Base-by-base conservation (phyloP, 2,113 vertebrate species). In the Corydoras maculifer region DNA sequence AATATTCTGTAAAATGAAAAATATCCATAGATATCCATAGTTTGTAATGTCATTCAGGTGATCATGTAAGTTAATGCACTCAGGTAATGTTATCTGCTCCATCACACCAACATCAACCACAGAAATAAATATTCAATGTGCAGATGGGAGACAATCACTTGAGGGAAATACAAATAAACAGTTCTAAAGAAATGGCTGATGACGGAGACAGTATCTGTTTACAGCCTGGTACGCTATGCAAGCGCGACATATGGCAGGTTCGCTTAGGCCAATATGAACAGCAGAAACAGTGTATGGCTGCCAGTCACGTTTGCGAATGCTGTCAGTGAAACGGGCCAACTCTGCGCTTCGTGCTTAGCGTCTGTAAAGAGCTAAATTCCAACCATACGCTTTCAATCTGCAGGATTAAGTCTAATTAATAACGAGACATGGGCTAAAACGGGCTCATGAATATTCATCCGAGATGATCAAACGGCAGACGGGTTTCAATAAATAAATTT, bases 331-430 rank as follows among this genome's bases (percentile, higher is more conserved):
- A 31, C 14, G 15, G 50, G 49, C 63, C 62, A 53, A 50, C 58
- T 58, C 30, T 70, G 57, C 53, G 49, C n/a, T 12, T 9, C 61
- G 35, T 30, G 49, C 15, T 15, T 18, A 18, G 51, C 30, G 30
- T 63, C 32, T 9, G 31, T n/a, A n/a, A 48, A 67, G 77, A 64
- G 63, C 70, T 43, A 43, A 43, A 43, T 53, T 67, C 62, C 53
- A 50, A 54, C 67, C 67, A 67, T 35, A 48, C 31, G 62, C 58
- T 71, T 71, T 12, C 49, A 65, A 11, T 9, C 63, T 18, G 25
- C 65, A 15, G 5, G 68, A 76, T 59, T 62, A 77, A 62, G 74
- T 58, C 73, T 75, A 81, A 80, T 80, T 82, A 83, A 72, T 79
- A 54, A 61, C 69, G 70, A 75, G 10, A 75, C 8, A 61, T 67